A percentile compares a stretch with the other conserved stretches of the same genome.
Evolutionary conservation across 2,113 vertebrate species (phyloP).

Genomic region (Tricholaema leucomelas): DNA sequence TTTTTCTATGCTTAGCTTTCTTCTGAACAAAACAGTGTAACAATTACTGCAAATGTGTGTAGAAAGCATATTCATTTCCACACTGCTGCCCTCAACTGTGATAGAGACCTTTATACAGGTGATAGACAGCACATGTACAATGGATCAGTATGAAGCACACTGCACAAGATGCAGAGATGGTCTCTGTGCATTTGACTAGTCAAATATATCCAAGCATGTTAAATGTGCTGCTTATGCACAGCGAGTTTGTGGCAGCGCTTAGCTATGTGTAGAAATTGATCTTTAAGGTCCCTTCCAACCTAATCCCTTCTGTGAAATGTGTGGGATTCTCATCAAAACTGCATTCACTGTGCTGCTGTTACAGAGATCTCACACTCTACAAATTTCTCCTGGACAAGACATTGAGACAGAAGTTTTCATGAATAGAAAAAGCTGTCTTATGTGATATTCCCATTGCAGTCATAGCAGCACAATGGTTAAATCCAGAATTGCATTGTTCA

Average conservation of each 20-base stretch:
- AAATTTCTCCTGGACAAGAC: background rate
- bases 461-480: slow-evolving; percentile 38
- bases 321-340: background rate
- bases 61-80: background rate
- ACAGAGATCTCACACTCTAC: background rate
- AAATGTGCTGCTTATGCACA: background rate
- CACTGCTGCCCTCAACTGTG: background rate
- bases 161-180: background rate
- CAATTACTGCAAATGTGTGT: background rate
- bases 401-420: background rate
- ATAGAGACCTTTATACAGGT: background rate
- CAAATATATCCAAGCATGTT: background rate
- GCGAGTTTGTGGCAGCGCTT: background rate
- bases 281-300: no score
- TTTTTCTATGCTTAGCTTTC: background rate
- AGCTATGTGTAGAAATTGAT: background rate
- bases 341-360: background rate
- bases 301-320: background rate
- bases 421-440: background rate
- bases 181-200: fast-evolving
- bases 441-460: background rate
- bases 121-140: background rate
- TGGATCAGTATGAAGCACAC: no score
- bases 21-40: background rate
- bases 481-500: background rate